Evolutionary conservation across 2,888 invertebrate species (phyloP).

Genomic region (Drosophila flavopinicola): DNA sequence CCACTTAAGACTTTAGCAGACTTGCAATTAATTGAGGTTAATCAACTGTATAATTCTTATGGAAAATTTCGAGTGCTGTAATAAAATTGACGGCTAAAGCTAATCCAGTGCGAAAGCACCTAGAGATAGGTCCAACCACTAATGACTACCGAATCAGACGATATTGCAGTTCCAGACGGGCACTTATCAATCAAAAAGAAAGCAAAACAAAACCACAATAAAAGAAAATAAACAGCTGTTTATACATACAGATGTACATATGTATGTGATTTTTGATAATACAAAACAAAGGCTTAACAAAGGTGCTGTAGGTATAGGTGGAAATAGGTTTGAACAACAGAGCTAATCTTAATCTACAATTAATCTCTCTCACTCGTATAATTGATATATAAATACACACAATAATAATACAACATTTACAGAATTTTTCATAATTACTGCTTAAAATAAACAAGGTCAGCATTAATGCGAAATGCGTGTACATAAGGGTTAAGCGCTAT

Average conservation of each 20-base stretch:
- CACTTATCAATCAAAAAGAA: constrained; percentile 9
- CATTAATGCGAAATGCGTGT: neutral
- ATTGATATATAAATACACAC: neutral
- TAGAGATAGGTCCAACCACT: neutral
- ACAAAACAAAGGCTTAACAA: neutral
- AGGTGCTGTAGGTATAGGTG: neutral
- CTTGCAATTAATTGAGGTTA: neutral
- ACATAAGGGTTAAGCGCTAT: constrained; percentile 44
- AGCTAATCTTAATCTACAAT: neutral
- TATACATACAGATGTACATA: constrained; percentile 24
- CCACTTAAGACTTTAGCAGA: neutral
- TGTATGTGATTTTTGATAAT: constrained; percentile 14
- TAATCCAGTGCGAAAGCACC: neutral
- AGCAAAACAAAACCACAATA: neutral
- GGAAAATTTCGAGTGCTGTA: neutral
- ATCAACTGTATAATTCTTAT: neutral
- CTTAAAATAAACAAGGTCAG: neutral
- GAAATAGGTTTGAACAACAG: neutral
- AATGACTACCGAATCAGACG: constrained; percentile 30
- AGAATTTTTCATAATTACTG: neutral
- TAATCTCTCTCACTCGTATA: too few species aligned
- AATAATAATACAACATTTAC: neutral
- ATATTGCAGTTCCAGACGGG: constrained; percentile 8
- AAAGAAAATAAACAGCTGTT: constrained; percentile 25
- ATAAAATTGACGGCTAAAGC: neutral